phyloP scores from a whole-genome alignment of 2,888 invertebrate species.

The Oscheius myriophilus region DNA sequence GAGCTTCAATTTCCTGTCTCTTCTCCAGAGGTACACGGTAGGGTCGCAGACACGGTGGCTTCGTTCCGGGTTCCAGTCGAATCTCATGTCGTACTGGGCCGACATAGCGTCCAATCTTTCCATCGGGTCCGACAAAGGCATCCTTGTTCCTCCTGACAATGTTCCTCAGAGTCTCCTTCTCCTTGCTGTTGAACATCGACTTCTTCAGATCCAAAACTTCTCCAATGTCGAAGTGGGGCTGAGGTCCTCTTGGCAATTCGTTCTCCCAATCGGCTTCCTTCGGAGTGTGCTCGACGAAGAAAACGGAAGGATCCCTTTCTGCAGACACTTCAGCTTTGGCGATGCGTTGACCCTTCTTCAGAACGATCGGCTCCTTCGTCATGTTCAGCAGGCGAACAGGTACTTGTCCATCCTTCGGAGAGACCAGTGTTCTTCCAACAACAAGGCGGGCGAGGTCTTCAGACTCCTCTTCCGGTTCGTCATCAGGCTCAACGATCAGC shows the following conservation, averaged over 20 bases:
- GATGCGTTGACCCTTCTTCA: neutral
- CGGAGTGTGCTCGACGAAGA: neutral
- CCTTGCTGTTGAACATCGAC: neutral
- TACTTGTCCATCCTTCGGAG: neutral
- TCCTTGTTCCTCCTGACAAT: neutral
- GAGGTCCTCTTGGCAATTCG: neutral
- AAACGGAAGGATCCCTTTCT: too few relatives aligned
- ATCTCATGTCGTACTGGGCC: neutral
- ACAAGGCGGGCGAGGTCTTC: too few relatives aligned
- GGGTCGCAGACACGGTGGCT: neutral
- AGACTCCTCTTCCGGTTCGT: too few relatives aligned
- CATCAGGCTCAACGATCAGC: too few relatives aligned
- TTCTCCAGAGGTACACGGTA: neutral
- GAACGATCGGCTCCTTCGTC: neutral
- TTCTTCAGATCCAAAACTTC: neutral
- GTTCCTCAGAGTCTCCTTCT: neutral
- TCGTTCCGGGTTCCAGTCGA: neutral
- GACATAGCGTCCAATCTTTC: neutral
- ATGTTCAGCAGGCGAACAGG: neutral
- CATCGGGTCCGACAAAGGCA: neutral
- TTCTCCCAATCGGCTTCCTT: slow-evolving; percentile 1
- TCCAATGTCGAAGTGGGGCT: neutral
- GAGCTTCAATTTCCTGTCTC: neutral
- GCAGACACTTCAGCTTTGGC: neutral
- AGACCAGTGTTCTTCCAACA: too few relatives aligned